phyloP scores from a whole-genome alignment of 2,797 vertebrate species.

The Trachurus trachurus region DNA sequence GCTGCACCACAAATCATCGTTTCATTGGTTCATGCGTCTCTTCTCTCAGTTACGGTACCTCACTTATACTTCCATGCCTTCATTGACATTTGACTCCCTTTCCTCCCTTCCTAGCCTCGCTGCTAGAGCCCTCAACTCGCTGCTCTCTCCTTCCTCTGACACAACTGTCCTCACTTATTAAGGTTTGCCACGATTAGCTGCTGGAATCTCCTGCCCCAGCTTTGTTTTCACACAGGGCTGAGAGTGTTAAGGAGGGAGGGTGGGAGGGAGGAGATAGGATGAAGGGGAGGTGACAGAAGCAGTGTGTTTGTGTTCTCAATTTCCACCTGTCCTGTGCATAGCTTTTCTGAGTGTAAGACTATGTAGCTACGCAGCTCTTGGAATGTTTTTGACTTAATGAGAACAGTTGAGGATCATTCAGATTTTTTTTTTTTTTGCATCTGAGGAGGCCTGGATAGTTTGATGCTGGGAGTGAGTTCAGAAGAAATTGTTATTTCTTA shows the following conservation, averaged over 20 bases:
- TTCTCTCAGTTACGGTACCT: conserved; percentile 28
- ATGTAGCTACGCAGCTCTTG: conserved; percentile 33
- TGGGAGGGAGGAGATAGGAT: conserved; percentile 61
- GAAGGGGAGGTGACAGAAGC: conserved; percentile 61
- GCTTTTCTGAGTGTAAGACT: conserved; percentile 37
- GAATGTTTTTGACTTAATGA: conserved; percentile 50
- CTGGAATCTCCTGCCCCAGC: conserved; percentile 74
- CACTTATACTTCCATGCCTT: conserved; percentile 52
- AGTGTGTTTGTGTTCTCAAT: conserved; percentile 58
- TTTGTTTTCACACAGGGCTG: conserved; percentile 79
- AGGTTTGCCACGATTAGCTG: conserved; percentile 71
- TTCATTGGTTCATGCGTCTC: conserved; percentile 35
- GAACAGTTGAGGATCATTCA: conserved; percentile 42
- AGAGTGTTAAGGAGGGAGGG: conserved; percentile 55
- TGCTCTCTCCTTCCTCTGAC: conserved; percentile 50
- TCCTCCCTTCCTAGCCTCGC: conserved; percentile 15
- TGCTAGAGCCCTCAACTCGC: conserved; percentile 24
- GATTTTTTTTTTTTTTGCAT: conserved; percentile 38
- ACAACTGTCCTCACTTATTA: conserved; percentile 74
- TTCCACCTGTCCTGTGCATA: conserved; percentile 61
- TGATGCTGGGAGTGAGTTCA: conserved; percentile 61
- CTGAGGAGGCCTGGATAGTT: conserved; percentile 35
- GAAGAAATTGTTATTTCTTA: conserved; percentile 51
- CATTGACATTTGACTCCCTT: conserved; percentile 75
- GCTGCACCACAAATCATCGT: conserved; percentile 30